Conservation (phyloP, 1,140 invertebrate species). For the Reticulitermes speratus region DNA sequence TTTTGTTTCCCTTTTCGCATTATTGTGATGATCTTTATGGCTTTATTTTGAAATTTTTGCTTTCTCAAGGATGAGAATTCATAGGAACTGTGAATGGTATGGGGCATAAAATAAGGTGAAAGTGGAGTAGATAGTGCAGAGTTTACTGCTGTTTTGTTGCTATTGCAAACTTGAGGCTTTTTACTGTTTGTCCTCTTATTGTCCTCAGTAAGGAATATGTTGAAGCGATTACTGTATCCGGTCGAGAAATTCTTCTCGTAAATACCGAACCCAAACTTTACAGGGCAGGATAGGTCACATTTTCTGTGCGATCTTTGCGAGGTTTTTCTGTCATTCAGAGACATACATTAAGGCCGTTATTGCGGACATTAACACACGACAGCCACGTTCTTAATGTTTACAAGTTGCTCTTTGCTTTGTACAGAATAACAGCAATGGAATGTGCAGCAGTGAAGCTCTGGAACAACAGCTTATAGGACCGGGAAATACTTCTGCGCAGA, state of each 20-base stretch:
- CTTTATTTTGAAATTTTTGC: background rate
- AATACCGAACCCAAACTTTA: background rate
- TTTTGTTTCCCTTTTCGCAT: background rate
- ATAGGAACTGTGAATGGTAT: background rate
- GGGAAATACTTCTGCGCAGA: too few relatives aligned
- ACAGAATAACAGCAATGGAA: background rate
- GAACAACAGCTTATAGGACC: background rate
- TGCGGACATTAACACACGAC: background rate
- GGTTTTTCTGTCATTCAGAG: background rate
- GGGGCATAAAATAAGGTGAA: background rate
- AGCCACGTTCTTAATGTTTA: background rate
- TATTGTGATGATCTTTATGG: background rate
- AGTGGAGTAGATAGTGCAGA: background rate
- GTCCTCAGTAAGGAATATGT: background rate
- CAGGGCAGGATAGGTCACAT: background rate
- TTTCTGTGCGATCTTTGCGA: background rate
- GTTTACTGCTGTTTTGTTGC: background rate
- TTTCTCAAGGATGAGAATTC: background rate
- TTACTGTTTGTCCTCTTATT: background rate
- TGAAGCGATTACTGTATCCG: background rate
- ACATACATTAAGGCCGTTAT: background rate
- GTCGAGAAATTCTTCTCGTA: background rate
- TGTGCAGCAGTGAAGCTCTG: background rate
- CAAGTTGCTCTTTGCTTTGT: background rate
- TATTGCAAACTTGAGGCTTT: background rate